Base-by-base conservation (phyloP, 2,888 invertebrate species). In the Lepidonotus clava region DNA sequence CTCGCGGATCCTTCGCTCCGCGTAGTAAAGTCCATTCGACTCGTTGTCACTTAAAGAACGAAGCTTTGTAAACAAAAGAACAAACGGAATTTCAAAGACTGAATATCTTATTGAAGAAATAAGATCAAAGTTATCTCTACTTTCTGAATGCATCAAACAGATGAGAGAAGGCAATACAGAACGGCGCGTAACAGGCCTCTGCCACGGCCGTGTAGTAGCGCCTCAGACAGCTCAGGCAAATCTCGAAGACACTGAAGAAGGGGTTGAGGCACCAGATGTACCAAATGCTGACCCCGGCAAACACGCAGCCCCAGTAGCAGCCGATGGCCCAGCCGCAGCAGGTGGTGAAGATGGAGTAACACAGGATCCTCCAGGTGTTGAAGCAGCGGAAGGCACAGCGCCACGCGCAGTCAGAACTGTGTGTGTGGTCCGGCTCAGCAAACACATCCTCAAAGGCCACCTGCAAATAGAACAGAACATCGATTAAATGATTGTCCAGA, bases 331-430 rank as follows among this genome's bases (percentile, higher is more conserved):
- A 84, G 24, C 77, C 38, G 36, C 83, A 84, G 40, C 80, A 83
- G 11, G 83, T 61, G 8, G 86, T 86, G 41, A 86, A 61, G 38
- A 61, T 53, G 83, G 83, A 36, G 86, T 86, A 86, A 41, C 83
- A 84, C 32, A 80, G 83, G 34, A 41, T 80, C 32, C 46, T 84
- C 40, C 83, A 38, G 11, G 51, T 66, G 32, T 56, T 38, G 84
- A 83, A 86, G 40, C 86, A 86, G 32, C 83, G 83, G 80, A 85
- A 86, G 34, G 86, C 83, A 21, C 84, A 84, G 28, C 34, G 85
- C 86, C 86, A 86, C 36, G 84, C 83, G 36, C 86, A 86, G 21
- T 86, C 86, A n/a, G 67, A 41, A 40, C 77, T 77, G 36, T 86
- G 86, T 40, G 86, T 83, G 53, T 77, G 36, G 34, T 83, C 83